Evolutionary conservation across 2,797 vertebrate species (phyloP).

Genomic region (Crypturellus tataupa): DNA sequence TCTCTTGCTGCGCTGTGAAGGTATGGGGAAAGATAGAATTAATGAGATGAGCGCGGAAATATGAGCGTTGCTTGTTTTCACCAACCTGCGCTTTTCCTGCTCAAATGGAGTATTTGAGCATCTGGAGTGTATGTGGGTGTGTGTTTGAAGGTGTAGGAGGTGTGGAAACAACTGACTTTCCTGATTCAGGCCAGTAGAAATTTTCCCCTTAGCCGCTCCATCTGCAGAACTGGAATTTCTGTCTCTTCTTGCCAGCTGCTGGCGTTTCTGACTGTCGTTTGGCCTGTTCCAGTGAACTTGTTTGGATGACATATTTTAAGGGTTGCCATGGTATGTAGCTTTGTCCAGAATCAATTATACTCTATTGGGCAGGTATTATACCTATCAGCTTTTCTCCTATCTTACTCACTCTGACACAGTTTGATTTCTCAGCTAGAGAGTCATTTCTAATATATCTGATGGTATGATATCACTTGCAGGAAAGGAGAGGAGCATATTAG

Average conservation of each 20-base stretch:
- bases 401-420: constrained; percentile 5
- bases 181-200: background rate
- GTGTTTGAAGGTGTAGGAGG: background rate
- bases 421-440: background rate
- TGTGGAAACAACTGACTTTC: background rate
- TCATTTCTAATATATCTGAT: background rate
- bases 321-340: background rate
- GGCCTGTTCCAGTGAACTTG: background rate
- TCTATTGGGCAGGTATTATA: background rate
- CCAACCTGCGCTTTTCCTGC: background rate
- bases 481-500: background rate
- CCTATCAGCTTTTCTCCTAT: background rate
- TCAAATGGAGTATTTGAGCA: background rate
- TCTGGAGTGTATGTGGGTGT: accelerated
- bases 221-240: background rate
- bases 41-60: background rate
- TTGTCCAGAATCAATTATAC: constrained; percentile 8
- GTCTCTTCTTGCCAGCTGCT: background rate
- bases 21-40: background rate
- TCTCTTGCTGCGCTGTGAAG: background rate
- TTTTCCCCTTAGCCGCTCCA: background rate
- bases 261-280: background rate
- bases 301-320: background rate
- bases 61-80: background rate
- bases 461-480: background rate